A percentile compares a stretch with the other conserved stretches of the same genome.
phyloP scores from a whole-genome alignment of 2,113 vertebrate genomes.

The Patagioenas fasciata region DNA sequence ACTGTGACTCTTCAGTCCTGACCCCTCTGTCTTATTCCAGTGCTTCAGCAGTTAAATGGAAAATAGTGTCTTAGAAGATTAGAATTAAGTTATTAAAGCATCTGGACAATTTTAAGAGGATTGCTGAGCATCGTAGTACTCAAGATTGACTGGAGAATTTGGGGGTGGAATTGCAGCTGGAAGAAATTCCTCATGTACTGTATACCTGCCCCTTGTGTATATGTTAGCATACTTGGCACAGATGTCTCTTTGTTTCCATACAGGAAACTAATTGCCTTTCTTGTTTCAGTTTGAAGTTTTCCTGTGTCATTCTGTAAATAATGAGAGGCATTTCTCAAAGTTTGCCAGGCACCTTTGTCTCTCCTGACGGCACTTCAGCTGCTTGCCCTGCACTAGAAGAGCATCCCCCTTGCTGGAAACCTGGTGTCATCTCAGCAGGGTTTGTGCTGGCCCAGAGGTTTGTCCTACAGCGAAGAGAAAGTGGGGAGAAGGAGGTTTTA shows the following conservation, averaged over 20 bases:
- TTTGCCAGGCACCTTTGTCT: constrained; percentile 58
- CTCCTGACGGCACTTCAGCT: constrained; percentile 24
- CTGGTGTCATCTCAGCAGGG: neutral
- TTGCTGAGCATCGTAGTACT: constrained; percentile 48
- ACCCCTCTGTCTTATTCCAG: constrained; percentile 13
- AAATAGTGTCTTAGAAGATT: constrained; percentile 26
- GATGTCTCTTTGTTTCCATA: constrained; percentile 79
- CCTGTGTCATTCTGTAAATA: constrained; percentile 62
- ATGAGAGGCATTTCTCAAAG: constrained; percentile 68
- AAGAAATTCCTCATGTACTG: constrained; percentile 66
- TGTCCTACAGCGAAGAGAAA: neutral
- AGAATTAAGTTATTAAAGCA: constrained; percentile 64
- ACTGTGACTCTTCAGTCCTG: neutral
- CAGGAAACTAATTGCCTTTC: constrained; percentile 75
- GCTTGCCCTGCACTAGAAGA: neutral
- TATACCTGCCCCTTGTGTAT: constrained; percentile 72
- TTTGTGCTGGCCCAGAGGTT: neutral
- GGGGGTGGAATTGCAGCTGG: constrained; percentile 67
- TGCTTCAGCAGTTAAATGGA: constrained; percentile 60
- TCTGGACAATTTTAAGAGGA: constrained; percentile 61
- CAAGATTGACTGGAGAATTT: constrained; percentile 62
- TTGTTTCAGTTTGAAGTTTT: constrained; percentile 73
- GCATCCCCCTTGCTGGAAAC: neutral
- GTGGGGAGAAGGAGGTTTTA: neutral
- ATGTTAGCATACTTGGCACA: constrained; percentile 71